Percentiles rank a stretch among this genome's conserved stretches.
These are phyloP conservation scores for Grus americana DNA, from an alignment of 2,113 vertebrate species.

Conservation along the genomic window DNA sequence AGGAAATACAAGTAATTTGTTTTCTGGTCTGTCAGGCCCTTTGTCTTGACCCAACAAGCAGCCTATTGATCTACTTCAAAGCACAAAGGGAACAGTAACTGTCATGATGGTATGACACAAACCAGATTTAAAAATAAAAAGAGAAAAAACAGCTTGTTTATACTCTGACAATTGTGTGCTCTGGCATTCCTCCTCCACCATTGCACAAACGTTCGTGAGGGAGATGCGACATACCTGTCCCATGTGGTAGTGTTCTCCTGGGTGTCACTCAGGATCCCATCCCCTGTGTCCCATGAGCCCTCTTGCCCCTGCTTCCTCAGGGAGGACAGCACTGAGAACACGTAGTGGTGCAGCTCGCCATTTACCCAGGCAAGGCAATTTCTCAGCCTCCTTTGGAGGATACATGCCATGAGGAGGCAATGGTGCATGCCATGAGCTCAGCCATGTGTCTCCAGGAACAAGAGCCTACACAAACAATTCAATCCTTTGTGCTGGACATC, in stretches of 20 bases:
- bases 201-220: rapidly evolving
- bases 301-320: neutral
- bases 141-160: neutral
- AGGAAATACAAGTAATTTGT: slow-evolving; percentile 31
- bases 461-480: rapidly evolving
- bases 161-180: neutral
- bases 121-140: neutral
- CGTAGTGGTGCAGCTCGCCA: rapidly evolving
- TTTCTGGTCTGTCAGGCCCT: slow-evolving; percentile 49
- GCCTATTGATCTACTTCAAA: slow-evolving; percentile 36
- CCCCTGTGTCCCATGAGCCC: rapidly evolving
- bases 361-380: neutral
- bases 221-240: neutral
- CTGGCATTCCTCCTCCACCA: neutral
- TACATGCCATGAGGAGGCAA: rapidly evolving
- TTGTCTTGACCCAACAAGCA: slow-evolving; percentile 45
- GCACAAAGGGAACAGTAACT: neutral
- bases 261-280: neutral
- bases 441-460: rapidly evolving
- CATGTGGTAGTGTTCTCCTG: rapidly evolving
- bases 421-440: neutral
- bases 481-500: neutral
- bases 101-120: neutral
- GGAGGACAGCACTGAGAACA: neutral
- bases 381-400: neutral